These are phyloP conservation scores for Siphonodentalium dalli DNA, from an alignment of 2,888 invertebrate species.

Conservation along the genomic window DNA sequence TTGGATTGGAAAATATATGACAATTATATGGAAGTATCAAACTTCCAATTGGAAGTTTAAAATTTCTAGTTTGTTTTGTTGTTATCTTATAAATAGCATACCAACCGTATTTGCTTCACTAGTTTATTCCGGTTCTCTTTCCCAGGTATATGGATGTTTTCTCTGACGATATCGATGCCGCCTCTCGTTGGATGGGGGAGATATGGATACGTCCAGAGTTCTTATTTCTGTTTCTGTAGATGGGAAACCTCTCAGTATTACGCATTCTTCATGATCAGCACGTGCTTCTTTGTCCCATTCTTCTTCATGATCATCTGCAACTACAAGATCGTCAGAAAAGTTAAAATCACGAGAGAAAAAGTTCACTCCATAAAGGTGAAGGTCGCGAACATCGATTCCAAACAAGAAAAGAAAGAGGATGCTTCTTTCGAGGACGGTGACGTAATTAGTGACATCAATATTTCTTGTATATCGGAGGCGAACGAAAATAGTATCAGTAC, in stretches of 20 bases:
- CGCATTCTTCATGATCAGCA: conserved; percentile 55
- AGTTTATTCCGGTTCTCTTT: conserved; percentile 12
- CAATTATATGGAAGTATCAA: no score
- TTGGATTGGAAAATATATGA: no score
- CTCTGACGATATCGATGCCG: conserved; percentile 41
- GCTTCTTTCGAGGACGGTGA: no score
- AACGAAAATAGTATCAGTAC: no score
- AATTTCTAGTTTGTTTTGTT: no score
- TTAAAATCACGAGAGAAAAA: conserved; percentile 34
- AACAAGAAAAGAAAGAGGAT: no score
- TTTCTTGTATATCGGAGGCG: no score
- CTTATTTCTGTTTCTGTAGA: conserved; percentile 55
- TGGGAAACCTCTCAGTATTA: conserved; percentile 49
- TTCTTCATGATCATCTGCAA: conserved; percentile 53
- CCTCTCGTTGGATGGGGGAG: conserved; percentile 54
- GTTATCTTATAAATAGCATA: neutral
- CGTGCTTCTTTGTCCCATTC: conserved; percentile 55
- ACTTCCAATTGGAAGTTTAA: no score
- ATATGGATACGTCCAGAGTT: conserved; percentile 44
- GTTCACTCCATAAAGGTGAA: no score
- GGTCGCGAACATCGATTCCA: no score
- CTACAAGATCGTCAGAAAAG: conserved; percentile 37
- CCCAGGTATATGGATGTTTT: conserved; percentile 45
- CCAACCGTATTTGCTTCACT: neutral
- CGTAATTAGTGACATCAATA: no score